Evolutionary conservation across 1,140 invertebrate species (phyloP).

Genomic region (Ips nitidus): DNA sequence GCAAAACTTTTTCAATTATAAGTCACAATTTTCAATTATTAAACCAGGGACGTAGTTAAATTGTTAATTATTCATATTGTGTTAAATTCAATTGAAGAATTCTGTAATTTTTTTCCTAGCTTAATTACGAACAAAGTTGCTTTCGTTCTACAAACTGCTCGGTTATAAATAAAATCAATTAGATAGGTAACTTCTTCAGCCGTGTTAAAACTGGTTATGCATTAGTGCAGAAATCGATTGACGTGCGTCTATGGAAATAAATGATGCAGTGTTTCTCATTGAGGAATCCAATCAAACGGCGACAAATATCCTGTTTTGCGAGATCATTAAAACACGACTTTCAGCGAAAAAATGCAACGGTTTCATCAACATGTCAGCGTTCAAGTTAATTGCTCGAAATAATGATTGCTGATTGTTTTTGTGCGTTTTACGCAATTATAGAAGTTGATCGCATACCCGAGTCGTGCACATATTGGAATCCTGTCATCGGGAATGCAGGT

Average conservation of each 20-base stretch:
- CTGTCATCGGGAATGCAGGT: constrained; percentile 22
- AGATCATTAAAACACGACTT: constrained; percentile 25
- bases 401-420: constrained; percentile 30
- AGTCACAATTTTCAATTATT: too few relatives aligned
- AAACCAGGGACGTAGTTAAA: too few relatives aligned
- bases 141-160: too few relatives aligned
- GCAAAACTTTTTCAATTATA: too few relatives aligned
- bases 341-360: constrained; percentile 24
- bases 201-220: too few relatives aligned
- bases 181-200: too few relatives aligned
- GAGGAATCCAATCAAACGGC: constrained; percentile 16
- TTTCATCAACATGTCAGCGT: constrained; percentile 33
- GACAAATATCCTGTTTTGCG: constrained; percentile 35
- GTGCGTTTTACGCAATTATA: constrained; percentile 20
- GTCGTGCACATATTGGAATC: constrained; percentile 29
- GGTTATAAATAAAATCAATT: too few relatives aligned
- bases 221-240: too few relatives aligned
- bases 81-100: too few relatives aligned
- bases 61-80: too few relatives aligned
- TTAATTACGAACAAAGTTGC: too few relatives aligned
- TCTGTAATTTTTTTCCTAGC: too few relatives aligned
- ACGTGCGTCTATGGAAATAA: constrained; percentile 10
- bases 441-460: constrained; percentile 22
- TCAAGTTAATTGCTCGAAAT: constrained; percentile 32
- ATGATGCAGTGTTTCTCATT: constrained; percentile 14